phyloP scores from a whole-genome alignment of 1,140 invertebrate species.

The Euglossa dilemma region DNA sequence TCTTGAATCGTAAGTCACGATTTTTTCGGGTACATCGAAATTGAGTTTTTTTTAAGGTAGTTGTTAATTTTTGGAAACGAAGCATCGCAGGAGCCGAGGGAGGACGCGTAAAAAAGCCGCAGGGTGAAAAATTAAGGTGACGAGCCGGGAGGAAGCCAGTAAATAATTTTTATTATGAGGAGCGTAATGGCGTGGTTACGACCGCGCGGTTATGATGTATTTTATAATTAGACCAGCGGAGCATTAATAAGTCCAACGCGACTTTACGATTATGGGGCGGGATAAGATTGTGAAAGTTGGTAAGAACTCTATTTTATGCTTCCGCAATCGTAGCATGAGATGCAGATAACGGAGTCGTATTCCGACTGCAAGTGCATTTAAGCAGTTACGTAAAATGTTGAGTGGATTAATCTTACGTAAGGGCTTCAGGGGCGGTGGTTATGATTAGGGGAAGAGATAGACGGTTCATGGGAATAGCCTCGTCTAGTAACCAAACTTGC shows the following conservation, averaged over 20 bases:
- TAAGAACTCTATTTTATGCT: background rate
- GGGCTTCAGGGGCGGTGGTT: background rate
- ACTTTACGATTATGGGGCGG: background rate
- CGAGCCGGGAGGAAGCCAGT: background rate
- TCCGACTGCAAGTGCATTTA: background rate
- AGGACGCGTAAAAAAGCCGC: too few species aligned
- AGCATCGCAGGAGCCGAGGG: too few species aligned
- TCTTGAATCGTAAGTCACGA: too few species aligned
- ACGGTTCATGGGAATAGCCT: background rate
- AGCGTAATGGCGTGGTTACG: background rate
- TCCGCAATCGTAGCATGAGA: background rate
- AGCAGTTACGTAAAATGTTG: conserved; percentile 5
- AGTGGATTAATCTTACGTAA: conserved; percentile 17
- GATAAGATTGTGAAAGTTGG: background rate
- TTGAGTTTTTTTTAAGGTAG: too few species aligned
- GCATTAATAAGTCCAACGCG: background rate
- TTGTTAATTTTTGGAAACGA: too few species aligned
- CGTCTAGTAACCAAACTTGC: background rate
- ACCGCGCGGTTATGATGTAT: background rate
- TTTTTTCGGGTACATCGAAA: too few species aligned
- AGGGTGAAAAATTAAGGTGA: too few species aligned
- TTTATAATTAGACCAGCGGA: background rate
- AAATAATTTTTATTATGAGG: background rate
- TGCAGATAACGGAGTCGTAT: background rate
- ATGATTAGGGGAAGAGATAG: background rate